Evolutionary conservation across 2,888 invertebrate genomes (phyloP), one percentile per base, ranked within the genome.

Genomic region (Theretra japonica): DNA sequence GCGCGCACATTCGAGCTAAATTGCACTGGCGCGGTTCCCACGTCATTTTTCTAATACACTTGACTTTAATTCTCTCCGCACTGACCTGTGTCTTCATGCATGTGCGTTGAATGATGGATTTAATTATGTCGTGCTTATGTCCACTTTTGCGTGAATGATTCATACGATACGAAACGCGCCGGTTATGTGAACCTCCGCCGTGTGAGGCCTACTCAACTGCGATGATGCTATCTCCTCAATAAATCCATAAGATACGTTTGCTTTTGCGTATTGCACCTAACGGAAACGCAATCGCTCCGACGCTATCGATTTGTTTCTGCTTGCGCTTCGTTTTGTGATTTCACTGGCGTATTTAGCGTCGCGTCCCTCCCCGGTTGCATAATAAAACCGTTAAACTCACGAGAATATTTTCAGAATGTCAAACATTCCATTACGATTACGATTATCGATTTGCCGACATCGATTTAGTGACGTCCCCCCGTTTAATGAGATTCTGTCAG

Each of bases 211-310:
- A 83, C 83, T 86, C 87, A 88, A 69, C 48, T 86, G 85, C 87
- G 85, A 79, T 86, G 92, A 92, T 92, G 80, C 84, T 90, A 93
- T 94, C 93, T 88, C 83, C 80, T 86, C 86, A 92, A 93, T 93
- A 94, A 93, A 93, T 94, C 89, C 89, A 86, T 82, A 86, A 92
- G 92, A 93, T 93, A 90, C 80, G 81, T 79, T 77, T 78, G 79
- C 76, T 76, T 76, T 79, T 81, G 75, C 76, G 76, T 77, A 75
- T 76, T 81, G 79, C 80, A 80, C 85, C 85, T 85, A 84, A 85
- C 86, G 80, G 84, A 85, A 85, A 83, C 82, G 82, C 83, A 83
- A 83, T 84, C 85, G 77, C 77, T 79, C 77, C 77, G 73, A 79
- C 80, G 80, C 79, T 84, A 84, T 84, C 84, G 80, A 83, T 84